Percentiles rank a stretch among this genome's conserved stretches.
These are phyloP conservation scores for Pteronotus mesoamericanus DNA, from an alignment of 2,797 vertebrate species.

Conservation along the genomic window DNA sequence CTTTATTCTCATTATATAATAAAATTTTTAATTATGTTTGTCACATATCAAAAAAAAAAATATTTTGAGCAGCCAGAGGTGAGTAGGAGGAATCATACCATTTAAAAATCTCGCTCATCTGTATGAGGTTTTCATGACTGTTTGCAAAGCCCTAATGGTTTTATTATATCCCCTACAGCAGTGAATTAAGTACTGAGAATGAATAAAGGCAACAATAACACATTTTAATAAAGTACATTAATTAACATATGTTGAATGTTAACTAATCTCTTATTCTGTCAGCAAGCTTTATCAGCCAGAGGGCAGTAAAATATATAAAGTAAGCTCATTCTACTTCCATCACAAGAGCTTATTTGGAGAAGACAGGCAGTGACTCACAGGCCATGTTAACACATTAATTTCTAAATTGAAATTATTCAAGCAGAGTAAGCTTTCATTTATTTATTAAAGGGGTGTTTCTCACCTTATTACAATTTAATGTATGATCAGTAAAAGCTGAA, in stretches of 20 bases:
- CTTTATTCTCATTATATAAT: not conserved
- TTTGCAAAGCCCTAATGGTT: constrained; percentile 44
- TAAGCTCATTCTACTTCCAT: not conserved
- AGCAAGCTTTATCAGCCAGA: constrained; percentile 55
- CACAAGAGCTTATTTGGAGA: not conserved
- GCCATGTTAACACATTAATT: constrained; percentile 58
- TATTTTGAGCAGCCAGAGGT: constrained; percentile 32
- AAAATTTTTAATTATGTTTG: constrained; percentile 32
- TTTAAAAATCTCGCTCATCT: constrained; percentile 33
- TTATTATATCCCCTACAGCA: constrained; percentile 52
- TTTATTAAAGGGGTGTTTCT: constrained; percentile 69
- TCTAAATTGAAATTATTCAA: constrained; percentile 63
- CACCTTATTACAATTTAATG: constrained; percentile 52
- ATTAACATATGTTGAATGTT: constrained; percentile 66
- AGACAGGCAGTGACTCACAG: not conserved
- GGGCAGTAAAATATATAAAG: constrained; percentile 44
- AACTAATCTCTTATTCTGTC: constrained; percentile 49
- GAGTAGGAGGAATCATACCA: not conserved
- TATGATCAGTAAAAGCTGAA: constrained; percentile 59
- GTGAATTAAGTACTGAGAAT: constrained; percentile 53
- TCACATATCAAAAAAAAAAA: not conserved
- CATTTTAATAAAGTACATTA: constrained; percentile 65
- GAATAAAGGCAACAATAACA: constrained; percentile 57
- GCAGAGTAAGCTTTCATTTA: constrained; percentile 61
- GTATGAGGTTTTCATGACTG: not conserved